These are phyloP conservation scores for Mobula hypostoma DNA, from an alignment of 2,113 vertebrate genomes.

Conservation along the genomic window DNA sequence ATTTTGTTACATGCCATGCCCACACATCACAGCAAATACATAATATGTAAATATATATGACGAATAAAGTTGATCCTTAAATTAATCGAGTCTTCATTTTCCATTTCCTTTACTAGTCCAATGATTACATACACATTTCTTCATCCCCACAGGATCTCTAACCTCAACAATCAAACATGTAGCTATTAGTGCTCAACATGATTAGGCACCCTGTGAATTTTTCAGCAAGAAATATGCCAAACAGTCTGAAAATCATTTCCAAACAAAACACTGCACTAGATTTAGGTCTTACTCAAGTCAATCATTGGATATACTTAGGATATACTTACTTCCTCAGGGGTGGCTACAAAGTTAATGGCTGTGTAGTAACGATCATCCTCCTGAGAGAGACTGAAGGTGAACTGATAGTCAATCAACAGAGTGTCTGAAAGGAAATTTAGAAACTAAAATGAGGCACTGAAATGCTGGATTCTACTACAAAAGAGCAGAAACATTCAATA, in stretches of 20 bases:
- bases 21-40: no score
- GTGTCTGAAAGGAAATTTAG: constrained; percentile 65
- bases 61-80: no score
- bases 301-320: constrained; percentile 45
- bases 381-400: constrained; percentile 97
- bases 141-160: neutral
- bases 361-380: constrained; percentile 97
- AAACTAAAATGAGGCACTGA: neutral
- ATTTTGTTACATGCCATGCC: no score
- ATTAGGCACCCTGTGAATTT: neutral
- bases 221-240: neutral
- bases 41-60: no score
- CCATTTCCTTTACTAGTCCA: neutral
- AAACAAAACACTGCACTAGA: neutral
- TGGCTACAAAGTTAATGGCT: constrained; percentile 96
- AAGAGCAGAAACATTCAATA: neutral
- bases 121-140: neutral
- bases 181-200: neutral
- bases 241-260: neutral
- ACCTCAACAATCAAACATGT: neutral
- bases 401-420: constrained; percentile 97
- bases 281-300: neutral
- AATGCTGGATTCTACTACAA: neutral
- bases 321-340: constrained; percentile 82
- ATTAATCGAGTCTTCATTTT: neutral